Conservation (phyloP, 1,140 invertebrate species). For the Wiebesia pumilae region DNA sequence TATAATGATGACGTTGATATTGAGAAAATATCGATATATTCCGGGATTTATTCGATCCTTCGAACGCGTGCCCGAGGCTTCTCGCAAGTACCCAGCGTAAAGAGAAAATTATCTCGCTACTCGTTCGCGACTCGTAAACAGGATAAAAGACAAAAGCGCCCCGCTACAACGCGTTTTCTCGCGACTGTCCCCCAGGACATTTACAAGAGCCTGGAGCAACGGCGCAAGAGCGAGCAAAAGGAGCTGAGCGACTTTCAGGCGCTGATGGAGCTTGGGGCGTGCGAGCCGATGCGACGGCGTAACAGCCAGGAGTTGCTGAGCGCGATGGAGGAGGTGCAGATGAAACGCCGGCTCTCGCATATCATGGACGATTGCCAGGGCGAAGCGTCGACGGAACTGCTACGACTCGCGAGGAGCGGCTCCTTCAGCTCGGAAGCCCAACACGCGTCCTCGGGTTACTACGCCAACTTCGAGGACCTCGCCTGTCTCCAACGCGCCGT, state of each 20-base stretch:
- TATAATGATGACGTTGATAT: too few species aligned
- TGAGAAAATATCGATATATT: too few species aligned
- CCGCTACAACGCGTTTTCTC: background rate
- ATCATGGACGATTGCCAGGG: constrained; percentile 42
- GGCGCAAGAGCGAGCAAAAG: constrained; percentile 67
- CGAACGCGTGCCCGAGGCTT: too few species aligned
- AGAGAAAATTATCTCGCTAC: too few species aligned
- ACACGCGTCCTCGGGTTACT: constrained; percentile 53
- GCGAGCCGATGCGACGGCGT: constrained; percentile 62
- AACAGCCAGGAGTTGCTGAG: constrained; percentile 67
- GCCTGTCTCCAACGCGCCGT: constrained; percentile 79
- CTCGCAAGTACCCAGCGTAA: too few species aligned
- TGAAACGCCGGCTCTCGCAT: constrained; percentile 67
- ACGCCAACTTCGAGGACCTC: constrained; percentile 57
- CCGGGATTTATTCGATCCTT: too few species aligned
- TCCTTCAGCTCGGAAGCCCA: constrained; percentile 62
- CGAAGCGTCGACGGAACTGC: background rate
- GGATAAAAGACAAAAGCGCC: background rate
- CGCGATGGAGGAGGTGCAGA: constrained; percentile 66
- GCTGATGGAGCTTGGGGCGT: constrained; percentile 60
- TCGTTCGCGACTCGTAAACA: background rate
- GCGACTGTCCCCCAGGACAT: constrained; percentile 64
- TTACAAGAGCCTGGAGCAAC: constrained; percentile 70
- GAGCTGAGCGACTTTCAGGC: constrained; percentile 68
- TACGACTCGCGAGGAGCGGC: constrained; percentile 27